Evolutionary conservation across 2,888 invertebrate species (phyloP).

Genomic region (Epistrophe grossulariae): DNA sequence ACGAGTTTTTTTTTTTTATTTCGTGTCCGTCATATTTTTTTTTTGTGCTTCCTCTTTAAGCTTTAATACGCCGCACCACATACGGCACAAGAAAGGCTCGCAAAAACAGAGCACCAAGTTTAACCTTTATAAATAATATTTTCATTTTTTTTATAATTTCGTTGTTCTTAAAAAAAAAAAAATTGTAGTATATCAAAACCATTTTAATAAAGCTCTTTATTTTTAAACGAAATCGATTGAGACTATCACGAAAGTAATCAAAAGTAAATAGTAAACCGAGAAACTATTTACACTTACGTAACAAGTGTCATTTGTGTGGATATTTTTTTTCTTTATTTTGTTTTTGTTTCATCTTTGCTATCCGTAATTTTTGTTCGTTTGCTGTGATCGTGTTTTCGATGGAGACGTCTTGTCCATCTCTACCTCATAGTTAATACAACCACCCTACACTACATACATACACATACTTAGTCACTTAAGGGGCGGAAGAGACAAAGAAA

Average conservation of each 20-base stretch:
- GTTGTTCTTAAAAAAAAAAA: conserved; percentile 21
- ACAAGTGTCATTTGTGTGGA: conserved; percentile 77
- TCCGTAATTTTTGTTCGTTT: conserved; percentile 54
- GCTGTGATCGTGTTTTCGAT: conserved; percentile 45
- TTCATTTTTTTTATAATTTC: conserved; percentile 10
- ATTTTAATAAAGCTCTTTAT: conserved; percentile 40
- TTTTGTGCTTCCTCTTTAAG: conserved; percentile 51
- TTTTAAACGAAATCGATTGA: conserved; percentile 27
- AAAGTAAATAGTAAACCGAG: conserved; percentile 70
- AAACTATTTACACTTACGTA: conserved; percentile 78
- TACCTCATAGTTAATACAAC: not conserved
- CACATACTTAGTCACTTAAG: not conserved
- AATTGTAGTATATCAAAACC: conserved; percentile 34
- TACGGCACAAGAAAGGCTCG: conserved; percentile 29
- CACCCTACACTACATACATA: conserved; percentile 1
- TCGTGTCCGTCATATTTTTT: conserved; percentile 76
- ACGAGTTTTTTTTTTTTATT: conserved; percentile 78
- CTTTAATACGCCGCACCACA: conserved; percentile 30
- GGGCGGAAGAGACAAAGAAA: conserved; percentile 17
- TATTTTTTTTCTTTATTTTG: conserved; percentile 48
- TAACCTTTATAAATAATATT: conserved; percentile 60
- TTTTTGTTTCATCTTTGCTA: conserved; percentile 54
- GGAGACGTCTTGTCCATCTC: conserved; percentile 1
- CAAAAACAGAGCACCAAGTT: conserved; percentile 45
- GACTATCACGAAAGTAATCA: conserved; percentile 45